These are phyloP conservation scores for Dallia pectoralis DNA, from an alignment of 2,797 vertebrate species.

Conservation along the genomic window DNA sequence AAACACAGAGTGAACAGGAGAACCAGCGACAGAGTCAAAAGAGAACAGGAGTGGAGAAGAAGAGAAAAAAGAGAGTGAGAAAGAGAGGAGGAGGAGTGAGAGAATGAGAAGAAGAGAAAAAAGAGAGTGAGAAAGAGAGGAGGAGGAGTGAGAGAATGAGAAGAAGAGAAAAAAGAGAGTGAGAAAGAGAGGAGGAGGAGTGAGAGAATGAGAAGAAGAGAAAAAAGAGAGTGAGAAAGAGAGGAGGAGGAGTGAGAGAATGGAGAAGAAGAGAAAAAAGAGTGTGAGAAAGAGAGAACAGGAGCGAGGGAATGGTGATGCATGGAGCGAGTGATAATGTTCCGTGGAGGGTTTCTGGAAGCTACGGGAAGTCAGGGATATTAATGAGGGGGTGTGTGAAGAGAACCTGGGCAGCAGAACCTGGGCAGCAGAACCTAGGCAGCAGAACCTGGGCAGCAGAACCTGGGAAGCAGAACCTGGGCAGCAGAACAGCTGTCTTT, in stretches of 20 bases:
- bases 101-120: slow-evolving; percentile 5
- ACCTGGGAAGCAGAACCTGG: too few relatives aligned
- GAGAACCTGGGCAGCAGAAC: too few relatives aligned
- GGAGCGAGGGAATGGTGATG: neutral
- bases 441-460: too few relatives aligned
- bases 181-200: neutral
- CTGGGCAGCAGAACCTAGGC: too few relatives aligned
- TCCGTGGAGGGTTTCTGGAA: slow-evolving; percentile 28
- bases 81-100: slow-evolving; percentile 13
- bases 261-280: neutral
- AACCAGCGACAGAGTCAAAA: slow-evolving; percentile 12
- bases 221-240: neutral
- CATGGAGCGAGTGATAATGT: neutral
- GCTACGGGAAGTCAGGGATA: too few relatives aligned
- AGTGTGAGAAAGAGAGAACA: neutral
- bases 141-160: too few relatives aligned
- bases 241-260: neutral
- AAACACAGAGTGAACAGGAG: slow-evolving; percentile 19
- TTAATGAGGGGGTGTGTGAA: too few relatives aligned
- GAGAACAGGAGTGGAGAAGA: slow-evolving; percentile 12
- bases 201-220: neutral
- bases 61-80: slow-evolving; percentile 4
- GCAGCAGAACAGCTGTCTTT: too few relatives aligned
- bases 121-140: neutral
- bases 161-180: neutral